Conservation (phyloP, 2,797 vertebrate species). For the Moxostoma hubbsi region DNA sequence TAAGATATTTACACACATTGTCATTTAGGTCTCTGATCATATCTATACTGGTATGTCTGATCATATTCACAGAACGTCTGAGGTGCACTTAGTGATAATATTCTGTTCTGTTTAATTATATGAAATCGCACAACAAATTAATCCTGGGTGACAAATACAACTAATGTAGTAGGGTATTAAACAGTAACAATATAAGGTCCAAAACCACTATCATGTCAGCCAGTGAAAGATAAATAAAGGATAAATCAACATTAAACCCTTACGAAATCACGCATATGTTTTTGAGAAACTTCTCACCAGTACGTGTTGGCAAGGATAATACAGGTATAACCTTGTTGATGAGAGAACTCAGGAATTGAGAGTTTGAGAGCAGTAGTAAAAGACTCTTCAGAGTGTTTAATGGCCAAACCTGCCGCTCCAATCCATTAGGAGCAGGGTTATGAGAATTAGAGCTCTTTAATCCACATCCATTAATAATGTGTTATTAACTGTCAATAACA, state of each 20-base stretch:
- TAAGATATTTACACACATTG: no score
- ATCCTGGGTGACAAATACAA: no score
- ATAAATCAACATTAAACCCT: background rate
- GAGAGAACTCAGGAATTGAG: constrained; percentile 36
- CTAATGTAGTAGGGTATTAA: background rate
- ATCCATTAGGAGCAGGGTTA: constrained; percentile 70
- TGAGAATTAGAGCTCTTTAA: constrained; percentile 64
- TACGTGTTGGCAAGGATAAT: constrained; percentile 28
- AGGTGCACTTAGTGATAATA: no score
- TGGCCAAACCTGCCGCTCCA: constrained; percentile 60
- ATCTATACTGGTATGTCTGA: no score
- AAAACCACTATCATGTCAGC: background rate
- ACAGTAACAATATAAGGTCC: no score
- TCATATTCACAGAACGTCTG: no score
- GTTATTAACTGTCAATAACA: constrained; percentile 49
- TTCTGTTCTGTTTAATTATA: no score
- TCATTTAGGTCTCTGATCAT: no score
- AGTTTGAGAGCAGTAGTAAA: constrained; percentile 63
- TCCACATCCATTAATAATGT: constrained; percentile 47
- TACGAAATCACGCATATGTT: constrained; percentile 7
- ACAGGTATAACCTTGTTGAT: constrained; percentile 43
- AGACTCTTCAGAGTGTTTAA: constrained; percentile 61
- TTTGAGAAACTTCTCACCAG: constrained; percentile 1
- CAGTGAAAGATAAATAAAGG: background rate
- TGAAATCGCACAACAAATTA: no score